These are phyloP conservation scores for Platygyra sinensis DNA, from an alignment of 64 coral and sea anemone genomes.

Conservation along the genomic window DNA sequence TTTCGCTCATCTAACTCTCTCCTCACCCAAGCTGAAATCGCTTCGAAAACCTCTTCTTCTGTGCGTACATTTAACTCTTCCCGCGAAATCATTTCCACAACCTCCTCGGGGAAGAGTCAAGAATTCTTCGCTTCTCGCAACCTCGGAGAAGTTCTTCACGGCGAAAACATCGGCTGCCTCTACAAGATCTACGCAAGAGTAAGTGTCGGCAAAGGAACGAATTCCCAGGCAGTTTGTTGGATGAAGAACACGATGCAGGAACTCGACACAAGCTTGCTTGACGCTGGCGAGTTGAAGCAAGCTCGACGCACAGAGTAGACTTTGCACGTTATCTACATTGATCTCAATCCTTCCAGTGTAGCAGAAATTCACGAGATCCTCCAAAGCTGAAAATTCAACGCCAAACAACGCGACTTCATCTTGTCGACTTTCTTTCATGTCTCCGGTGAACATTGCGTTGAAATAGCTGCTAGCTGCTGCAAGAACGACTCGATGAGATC, in stretches of 20 bases:
- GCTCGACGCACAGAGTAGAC: conserved; percentile 82
- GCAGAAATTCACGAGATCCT: conserved; percentile 93
- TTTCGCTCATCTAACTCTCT: conserved; percentile 88
- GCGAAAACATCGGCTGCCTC: conserved; percentile 92
- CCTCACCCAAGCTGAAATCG: conserved; percentile 81
- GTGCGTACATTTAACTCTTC: conserved; percentile 95
- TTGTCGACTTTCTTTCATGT: conserved; percentile 88
- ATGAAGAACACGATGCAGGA: conserved; percentile 92
- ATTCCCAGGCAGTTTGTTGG: conserved; percentile 97
- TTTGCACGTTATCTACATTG: conserved; percentile 91
- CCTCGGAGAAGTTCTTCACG: conserved; percentile 92
- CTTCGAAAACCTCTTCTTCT: conserved; percentile 98
- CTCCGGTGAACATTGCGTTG: conserved; percentile 95
- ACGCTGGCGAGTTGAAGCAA: conserved; percentile 83
- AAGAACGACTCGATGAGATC: conserved; percentile 89
- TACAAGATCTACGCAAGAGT: conserved; percentile 78
- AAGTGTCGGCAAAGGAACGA: conserved; percentile 89
- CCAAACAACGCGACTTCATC: conserved; percentile 80
- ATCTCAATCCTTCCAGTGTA: conserved; percentile 97
- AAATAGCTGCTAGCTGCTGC: conserved; percentile 95
- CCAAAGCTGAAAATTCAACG: conserved; percentile 92
- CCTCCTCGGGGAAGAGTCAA: conserved; percentile 73
- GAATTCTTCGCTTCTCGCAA: conserved; percentile 92
- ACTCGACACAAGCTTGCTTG: conserved; percentile 95
- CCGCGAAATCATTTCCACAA: conserved; percentile 79